Base-by-base conservation (phyloP, 2,797 vertebrate species). In the Acipenser ruthenus region DNA sequence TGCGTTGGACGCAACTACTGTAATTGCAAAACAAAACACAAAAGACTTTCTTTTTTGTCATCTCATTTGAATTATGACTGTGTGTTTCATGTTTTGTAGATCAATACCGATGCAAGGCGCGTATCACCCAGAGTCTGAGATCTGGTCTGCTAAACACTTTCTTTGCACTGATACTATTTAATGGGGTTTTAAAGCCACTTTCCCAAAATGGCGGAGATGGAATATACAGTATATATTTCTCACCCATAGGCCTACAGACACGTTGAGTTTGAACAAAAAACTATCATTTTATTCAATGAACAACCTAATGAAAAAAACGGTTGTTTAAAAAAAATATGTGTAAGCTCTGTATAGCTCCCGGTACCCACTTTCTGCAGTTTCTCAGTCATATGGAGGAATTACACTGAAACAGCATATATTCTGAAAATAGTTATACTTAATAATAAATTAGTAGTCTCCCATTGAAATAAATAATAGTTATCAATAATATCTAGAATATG, bases 191-290 rank as follows among this genome's bases (percentile, higher is more conserved):
- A 76, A 78, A 78, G 73, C 68, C 74, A 78, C 82, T 90, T 90
- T 88, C 86, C 84, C 90, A 89, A 91, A 90, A 91, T 90, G 89
- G 90, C 89, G 89, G 90, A 91, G 88, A 86, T 85, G 84, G 86
- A 84, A 83, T 86, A 83, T 82, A 84, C 83, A 84, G 79, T 86
- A 88, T 87, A 87, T 86, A 81, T 82, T 87, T 86, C 81, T 84
- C 82, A 84, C 84, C 81, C 79, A 80, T 79, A 77, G 83, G 71
- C 79, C 81, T 73, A 77, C 77, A 75, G 78, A 79, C 68, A 64
- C 69, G 71, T 66, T 70, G 68, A 66, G 68, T 70, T 72, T 71
- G 65, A 73, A 65, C 69, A 75, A 70, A 74, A 70, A 37, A 71
- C 70, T 64, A 68, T 67, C 68, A 50, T 70, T 70, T 60, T 68